Conservation (phyloP, 2,113 vertebrate genomes). For the Cyprinodon tularosa region DNA sequence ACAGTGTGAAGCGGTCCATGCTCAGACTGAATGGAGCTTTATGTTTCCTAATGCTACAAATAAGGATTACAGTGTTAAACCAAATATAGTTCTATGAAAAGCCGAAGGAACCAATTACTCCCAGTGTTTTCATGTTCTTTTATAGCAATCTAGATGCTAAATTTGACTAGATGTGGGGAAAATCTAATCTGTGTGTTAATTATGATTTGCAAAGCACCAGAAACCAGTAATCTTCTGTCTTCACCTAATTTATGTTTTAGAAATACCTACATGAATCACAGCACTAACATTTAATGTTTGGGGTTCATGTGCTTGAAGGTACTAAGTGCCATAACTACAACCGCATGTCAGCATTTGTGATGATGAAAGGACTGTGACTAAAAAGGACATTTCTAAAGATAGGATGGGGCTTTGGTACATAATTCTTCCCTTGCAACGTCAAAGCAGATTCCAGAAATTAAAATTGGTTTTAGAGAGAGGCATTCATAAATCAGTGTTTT, state of each 20-base stretch:
- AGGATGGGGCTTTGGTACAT: background rate
- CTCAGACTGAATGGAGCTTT: slow-evolving; percentile 62
- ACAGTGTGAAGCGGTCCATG: slow-evolving; percentile 51
- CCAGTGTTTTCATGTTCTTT: slow-evolving; percentile 37
- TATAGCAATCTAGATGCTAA: slow-evolving; percentile 49
- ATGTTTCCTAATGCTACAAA: slow-evolving; percentile 70
- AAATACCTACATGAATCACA: slow-evolving; percentile 22
- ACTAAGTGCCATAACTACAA: background rate
- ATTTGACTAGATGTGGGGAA: slow-evolving; percentile 55
- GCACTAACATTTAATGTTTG: background rate
- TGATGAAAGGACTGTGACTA: background rate
- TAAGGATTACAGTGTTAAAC: slow-evolving; percentile 69
- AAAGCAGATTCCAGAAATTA: background rate
- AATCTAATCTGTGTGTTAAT: slow-evolving; percentile 54
- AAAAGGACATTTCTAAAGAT: background rate
- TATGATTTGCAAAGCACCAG: slow-evolving; percentile 25
- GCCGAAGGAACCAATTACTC: slow-evolving; percentile 61
- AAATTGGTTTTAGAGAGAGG: background rate
- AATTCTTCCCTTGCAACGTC: background rate
- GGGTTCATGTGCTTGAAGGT: no score
- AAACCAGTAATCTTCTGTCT: slow-evolving; percentile 16
- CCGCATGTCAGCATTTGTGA: background rate
- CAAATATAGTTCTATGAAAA: slow-evolving; percentile 66
- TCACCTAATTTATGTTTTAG: slow-evolving; percentile 5
- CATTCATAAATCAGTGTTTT: background rate